Conservation (phyloP, 2,113 vertebrate species). For the Panthera uncia region DNA sequence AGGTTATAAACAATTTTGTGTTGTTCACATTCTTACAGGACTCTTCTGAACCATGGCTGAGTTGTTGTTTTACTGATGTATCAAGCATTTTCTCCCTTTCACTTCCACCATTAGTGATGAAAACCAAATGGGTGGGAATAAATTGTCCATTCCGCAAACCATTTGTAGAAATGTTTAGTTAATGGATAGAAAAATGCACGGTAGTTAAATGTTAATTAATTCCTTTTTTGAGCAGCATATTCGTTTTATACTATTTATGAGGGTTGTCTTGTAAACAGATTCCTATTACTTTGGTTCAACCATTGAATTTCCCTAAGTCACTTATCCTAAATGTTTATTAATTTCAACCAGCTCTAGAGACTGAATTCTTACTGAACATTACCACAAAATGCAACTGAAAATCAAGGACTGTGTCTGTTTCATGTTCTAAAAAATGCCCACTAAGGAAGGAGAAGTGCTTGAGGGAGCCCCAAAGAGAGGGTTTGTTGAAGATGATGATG, state of each 20-base stretch:
- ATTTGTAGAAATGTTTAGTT: slow-evolving; percentile 69
- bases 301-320: slow-evolving; percentile 62
- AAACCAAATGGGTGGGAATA: slow-evolving; percentile 25
- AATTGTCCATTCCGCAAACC: slow-evolving; percentile 67
- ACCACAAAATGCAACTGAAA: slow-evolving; percentile 48
- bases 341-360: slow-evolving; percentile 63
- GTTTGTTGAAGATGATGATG: not conserved
- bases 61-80: not conserved
- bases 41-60: not conserved
- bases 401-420: slow-evolving; percentile 47
- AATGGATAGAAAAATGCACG: slow-evolving; percentile 71
- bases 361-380: slow-evolving; percentile 48
- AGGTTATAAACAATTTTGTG: not conserved
- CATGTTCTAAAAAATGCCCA: not conserved
- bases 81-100: slow-evolving; percentile 34
- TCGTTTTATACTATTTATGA: slow-evolving; percentile 73
- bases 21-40: not conserved
- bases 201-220: slow-evolving; percentile 79
- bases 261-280: slow-evolving; percentile 67
- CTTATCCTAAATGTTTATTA: slow-evolving; percentile 65
- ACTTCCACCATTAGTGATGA: slow-evolving; percentile 40
- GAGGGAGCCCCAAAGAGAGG: slow-evolving; percentile 1
- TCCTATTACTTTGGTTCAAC: slow-evolving; percentile 66
- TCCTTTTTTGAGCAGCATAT: slow-evolving; percentile 72
- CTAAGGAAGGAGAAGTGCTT: slow-evolving; percentile 42